Evolutionary conservation across 2,113 vertebrate genomes (phyloP), one percentile per base, ranked within the genome.

Genomic region (Cryptomyrus ogoouensis): DNA sequence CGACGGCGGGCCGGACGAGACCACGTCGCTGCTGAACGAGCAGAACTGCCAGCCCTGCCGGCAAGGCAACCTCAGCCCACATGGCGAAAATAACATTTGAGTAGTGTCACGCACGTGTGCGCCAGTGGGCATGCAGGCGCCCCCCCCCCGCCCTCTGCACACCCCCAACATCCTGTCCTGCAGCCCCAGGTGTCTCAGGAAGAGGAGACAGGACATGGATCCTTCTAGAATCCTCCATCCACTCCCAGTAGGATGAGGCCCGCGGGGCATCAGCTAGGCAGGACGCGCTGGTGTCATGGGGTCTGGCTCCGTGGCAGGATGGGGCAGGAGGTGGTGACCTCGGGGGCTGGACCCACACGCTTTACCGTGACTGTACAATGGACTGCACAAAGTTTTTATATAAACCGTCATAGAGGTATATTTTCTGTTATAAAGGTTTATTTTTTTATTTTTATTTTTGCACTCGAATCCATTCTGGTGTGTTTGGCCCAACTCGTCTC

Each of bases 21-120:
- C 96, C 53, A 98, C 97, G 0, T 96, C 96, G 0, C 96, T 99
- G 47, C 96, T 99, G 39, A 98, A 97, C 0, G 96, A 98, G 91
- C 97, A 96, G 94, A 99, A 98, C 96, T 96, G 94, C 90, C 91
- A 94, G 91, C 89, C 92, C 0, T 66, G 94, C 5, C 95, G 94
- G 92, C 95, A 93, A 21, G 89, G 94, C 58, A 96, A 95, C 93
- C 96, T 96, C 95, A 96, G 93, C 94, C 93, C 92, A 88, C 93
- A 91, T 50, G 88, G 92, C 52, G 94, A 96, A 6, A 94, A 94
- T 93, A 94, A 91, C 91, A 91, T 96, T 49, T 96, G 93, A 96
- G 13, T 27, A 8, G 10, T 2, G 10, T 27, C 62, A 80, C 47
- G n/a, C 44, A 35, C 27, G 87, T 5, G 70, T 17, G 83, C 27